A percentile compares a stretch with the other conserved stretches of the same genome.
phyloP scores from a whole-genome alignment of 2,797 vertebrate genomes.

The Mormyrops attenuatus region DNA sequence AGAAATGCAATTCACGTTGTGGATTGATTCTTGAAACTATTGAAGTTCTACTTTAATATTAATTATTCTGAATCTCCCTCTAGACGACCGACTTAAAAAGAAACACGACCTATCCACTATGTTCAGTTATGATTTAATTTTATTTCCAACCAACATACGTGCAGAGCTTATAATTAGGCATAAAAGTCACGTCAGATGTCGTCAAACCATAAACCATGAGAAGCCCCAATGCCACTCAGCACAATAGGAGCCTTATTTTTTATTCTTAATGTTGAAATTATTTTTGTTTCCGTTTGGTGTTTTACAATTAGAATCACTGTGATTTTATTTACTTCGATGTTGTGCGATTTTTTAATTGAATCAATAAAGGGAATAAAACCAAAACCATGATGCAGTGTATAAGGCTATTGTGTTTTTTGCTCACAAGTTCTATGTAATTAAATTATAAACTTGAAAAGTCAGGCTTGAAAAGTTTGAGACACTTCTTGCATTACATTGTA shows the following conservation, averaged over 20 bases:
- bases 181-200: background rate
- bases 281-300: constrained; percentile 7
- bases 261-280: background rate
- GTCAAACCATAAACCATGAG: background rate
- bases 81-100: background rate
- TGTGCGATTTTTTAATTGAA: background rate
- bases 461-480: background rate
- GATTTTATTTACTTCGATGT: constrained; percentile 9
- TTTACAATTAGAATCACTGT: constrained; percentile 15
- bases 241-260: constrained; percentile 9
- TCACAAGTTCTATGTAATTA: background rate
- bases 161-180: background rate
- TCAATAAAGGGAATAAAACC: constrained; percentile 1
- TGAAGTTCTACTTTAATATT: background rate
- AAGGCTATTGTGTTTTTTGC: background rate
- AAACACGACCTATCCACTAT: background rate
- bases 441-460: background rate
- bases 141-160: background rate
- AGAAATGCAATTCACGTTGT: background rate
- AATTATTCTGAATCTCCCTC: background rate
- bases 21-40: background rate
- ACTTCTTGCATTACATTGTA: background rate
- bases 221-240: background rate
- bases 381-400: background rate
- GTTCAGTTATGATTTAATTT: background rate